Conservation (phyloP, 2,113 vertebrate species). For the Struthidea cinerea region DNA sequence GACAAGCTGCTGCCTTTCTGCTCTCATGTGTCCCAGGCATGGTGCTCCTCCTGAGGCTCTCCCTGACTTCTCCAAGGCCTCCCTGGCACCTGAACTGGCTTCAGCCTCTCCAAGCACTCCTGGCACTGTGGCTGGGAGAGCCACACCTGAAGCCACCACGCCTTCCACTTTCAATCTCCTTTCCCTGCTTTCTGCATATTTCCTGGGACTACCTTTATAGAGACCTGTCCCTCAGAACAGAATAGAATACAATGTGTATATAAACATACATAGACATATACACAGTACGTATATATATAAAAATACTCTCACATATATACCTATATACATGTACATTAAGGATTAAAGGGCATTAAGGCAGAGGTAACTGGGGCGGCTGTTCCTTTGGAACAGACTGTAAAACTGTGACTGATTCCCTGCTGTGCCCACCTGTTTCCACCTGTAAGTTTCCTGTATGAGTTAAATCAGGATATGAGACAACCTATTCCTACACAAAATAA, state of each 20-base stretch:
- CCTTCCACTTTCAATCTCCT: background rate
- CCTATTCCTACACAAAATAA: background rate
- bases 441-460: background rate
- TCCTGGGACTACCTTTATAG: too few species aligned
- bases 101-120: background rate
- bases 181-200: background rate
- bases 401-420: background rate
- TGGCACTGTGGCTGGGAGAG: background rate
- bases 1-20: background rate
- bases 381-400: background rate
- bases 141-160: background rate
- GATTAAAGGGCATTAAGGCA: background rate
- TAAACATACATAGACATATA: background rate
- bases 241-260: background rate
- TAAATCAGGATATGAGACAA: background rate
- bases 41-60: background rate
- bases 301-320: background rate
- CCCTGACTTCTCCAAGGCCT: background rate
- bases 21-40: background rate
- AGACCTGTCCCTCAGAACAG: background rate
- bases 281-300: too few species aligned
- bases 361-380: background rate
- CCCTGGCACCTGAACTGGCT: background rate
- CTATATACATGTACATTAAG: background rate
- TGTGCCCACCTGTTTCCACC: background rate